These are phyloP conservation scores for Labroides dimidiatus DNA, from an alignment of 2,797 vertebrate genomes.

Conservation along the genomic window DNA sequence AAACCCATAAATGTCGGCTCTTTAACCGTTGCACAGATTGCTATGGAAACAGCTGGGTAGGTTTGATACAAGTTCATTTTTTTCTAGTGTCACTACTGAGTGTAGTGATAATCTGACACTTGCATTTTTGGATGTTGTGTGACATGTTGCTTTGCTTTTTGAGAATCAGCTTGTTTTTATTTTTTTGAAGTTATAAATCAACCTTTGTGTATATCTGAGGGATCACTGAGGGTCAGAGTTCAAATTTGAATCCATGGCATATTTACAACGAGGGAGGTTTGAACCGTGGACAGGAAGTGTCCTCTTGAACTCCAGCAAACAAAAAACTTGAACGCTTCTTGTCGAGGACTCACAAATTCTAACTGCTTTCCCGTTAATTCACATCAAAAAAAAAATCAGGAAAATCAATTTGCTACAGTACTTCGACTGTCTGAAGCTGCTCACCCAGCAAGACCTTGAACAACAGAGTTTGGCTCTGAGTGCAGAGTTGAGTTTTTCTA, in stretches of 20 bases:
- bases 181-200: not conserved
- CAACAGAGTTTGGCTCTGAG: constrained; percentile 1
- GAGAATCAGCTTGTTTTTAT: not conserved
- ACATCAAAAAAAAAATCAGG: not conserved
- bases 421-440: not conserved
- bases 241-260: no score
- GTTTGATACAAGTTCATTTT: constrained; percentile 9
- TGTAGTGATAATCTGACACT: constrained; percentile 13
- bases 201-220: no score
- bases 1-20: constrained; percentile 28
- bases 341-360: no score
- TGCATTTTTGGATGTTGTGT: not conserved
- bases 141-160: not conserved
- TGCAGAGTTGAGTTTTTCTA: not conserved
- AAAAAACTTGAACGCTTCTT: no score
- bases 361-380: no score
- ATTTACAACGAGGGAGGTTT: no score
- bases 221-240: no score
- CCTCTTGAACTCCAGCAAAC: no score
- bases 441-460: not conserved
- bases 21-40: constrained; percentile 45
- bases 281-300: no score
- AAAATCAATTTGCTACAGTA: not conserved
- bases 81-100: constrained; percentile 1
- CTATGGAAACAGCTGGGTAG: constrained; percentile 4